Conservation (phyloP, 2,888 invertebrate genomes). For the Eupithecia exiguata region DNA sequence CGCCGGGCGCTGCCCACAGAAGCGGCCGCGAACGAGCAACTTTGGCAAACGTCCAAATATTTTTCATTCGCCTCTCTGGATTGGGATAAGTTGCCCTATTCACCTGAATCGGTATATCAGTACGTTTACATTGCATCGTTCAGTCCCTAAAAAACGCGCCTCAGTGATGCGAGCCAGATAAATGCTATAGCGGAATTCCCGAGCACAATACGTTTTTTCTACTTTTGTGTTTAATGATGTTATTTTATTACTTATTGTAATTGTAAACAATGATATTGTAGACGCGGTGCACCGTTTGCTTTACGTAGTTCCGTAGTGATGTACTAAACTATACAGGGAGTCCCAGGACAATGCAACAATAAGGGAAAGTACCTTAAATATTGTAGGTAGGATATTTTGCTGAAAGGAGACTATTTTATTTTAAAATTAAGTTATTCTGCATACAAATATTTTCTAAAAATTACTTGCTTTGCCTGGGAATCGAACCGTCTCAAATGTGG, state of each 20-base stretch:
- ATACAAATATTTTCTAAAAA: too few relatives aligned
- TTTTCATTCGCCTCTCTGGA: conserved; percentile 73
- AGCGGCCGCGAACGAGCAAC: conserved; percentile 64
- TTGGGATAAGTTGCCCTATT: conserved; percentile 77
- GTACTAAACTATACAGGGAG: too few relatives aligned
- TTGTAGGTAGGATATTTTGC: too few relatives aligned
- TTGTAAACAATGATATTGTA: background rate
- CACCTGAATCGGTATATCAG: conserved; percentile 76
- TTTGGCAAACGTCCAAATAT: conserved; percentile 77
- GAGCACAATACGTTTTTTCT: background rate
- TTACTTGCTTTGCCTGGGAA: too few relatives aligned
- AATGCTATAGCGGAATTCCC: conserved; percentile 6
- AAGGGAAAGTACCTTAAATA: too few relatives aligned
- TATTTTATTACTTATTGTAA: background rate
- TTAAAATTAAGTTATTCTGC: too few relatives aligned
- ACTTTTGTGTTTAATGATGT: background rate
- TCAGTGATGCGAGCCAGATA: background rate
- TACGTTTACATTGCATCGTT: conserved; percentile 50
- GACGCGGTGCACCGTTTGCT: background rate
- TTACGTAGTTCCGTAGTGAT: background rate
- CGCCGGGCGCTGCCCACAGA: conserved; percentile 42
- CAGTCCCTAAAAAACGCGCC: conserved; percentile 15
- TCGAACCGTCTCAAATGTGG: too few relatives aligned
- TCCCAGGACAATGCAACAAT: too few relatives aligned
- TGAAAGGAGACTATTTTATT: too few relatives aligned